A percentile compares a stretch with the other conserved stretches of the same genome.
These are phyloP conservation scores for Spodoptera frugiperda DNA, from an alignment of 1,140 invertebrate species.

Conservation along the genomic window DNA sequence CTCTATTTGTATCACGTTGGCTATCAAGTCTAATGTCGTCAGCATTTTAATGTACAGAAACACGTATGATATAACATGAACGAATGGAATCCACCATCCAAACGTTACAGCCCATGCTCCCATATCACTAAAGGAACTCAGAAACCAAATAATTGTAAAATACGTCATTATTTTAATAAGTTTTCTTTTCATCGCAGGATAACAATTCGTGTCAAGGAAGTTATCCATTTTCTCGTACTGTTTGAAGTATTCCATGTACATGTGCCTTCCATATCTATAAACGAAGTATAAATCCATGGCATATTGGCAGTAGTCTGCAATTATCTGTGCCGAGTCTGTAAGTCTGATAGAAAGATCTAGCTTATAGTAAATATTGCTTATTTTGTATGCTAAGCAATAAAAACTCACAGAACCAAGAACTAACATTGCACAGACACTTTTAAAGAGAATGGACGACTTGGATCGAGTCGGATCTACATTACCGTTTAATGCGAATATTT, in stretches of 20 bases:
- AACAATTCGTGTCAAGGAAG: slow-evolving; percentile 52
- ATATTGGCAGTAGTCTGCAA: slow-evolving; percentile 69
- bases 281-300: slow-evolving; percentile 68
- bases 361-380: slow-evolving; percentile 8
- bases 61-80: slow-evolving; percentile 59
- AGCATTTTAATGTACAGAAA: slow-evolving; percentile 68
- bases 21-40: slow-evolving; percentile 64
- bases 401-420: slow-evolving; percentile 28
- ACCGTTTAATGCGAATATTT: slow-evolving; percentile 52
- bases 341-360: slow-evolving; percentile 63
- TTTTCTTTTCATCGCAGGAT: slow-evolving; percentile 51
- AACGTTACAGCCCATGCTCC: slow-evolving; percentile 58
- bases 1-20: slow-evolving; percentile 63
- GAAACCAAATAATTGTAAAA: slow-evolving; percentile 57
- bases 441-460: slow-evolving; percentile 7
- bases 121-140: slow-evolving; percentile 57
- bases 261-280: slow-evolving; percentile 61
- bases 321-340: slow-evolving; percentile 66
- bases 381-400: slow-evolving; percentile 34
- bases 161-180: slow-evolving; percentile 54
- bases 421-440: slow-evolving; percentile 35
- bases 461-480: slow-evolving; percentile 37
- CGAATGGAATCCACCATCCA: slow-evolving; percentile 53
- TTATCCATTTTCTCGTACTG: slow-evolving; percentile 59
- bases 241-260: slow-evolving; percentile 59